Evolutionary conservation across 2,888 invertebrate species (phyloP).

Genomic region (Keiferia lycopersicella): DNA sequence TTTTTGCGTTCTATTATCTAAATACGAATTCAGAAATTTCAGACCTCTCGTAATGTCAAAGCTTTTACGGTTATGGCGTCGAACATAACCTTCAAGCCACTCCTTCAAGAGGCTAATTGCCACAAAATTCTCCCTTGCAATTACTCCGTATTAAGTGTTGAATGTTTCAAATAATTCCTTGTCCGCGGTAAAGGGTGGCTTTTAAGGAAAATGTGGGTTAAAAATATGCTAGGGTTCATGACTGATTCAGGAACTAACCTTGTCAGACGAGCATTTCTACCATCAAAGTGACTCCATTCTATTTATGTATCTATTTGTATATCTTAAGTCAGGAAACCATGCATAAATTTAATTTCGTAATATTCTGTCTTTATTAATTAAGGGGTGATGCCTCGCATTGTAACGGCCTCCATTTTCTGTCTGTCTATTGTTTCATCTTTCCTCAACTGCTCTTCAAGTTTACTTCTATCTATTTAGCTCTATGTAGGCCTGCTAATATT

Average conservation of each 20-base stretch:
- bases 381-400: too few relatives aligned
- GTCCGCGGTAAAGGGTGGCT: constrained; percentile 12
- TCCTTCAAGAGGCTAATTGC: constrained; percentile 17
- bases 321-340: too few relatives aligned
- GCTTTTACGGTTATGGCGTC: constrained; percentile 5
- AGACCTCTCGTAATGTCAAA: neutral
- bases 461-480: neutral
- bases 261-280: neutral
- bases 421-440: too few relatives aligned
- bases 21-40: too few relatives aligned
- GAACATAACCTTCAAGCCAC: constrained; percentile 7
- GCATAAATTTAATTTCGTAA: too few relatives aligned
- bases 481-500: neutral
- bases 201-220: constrained; percentile 19
- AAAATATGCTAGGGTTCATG: neutral
- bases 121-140: constrained; percentile 15
- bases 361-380: too few relatives aligned
- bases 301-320: too few relatives aligned
- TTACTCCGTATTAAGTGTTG: constrained; percentile 29
- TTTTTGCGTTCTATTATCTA: too few relatives aligned
- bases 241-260: neutral
- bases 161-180: constrained; percentile 24
- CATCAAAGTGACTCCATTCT: neutral
- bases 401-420: too few relatives aligned
- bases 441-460: neutral